Percentiles rank a stretch among this genome's conserved stretches.
Evolutionary conservation across 2,113 vertebrate genomes (phyloP).

Genomic region (Stictonetta naevosa): DNA sequence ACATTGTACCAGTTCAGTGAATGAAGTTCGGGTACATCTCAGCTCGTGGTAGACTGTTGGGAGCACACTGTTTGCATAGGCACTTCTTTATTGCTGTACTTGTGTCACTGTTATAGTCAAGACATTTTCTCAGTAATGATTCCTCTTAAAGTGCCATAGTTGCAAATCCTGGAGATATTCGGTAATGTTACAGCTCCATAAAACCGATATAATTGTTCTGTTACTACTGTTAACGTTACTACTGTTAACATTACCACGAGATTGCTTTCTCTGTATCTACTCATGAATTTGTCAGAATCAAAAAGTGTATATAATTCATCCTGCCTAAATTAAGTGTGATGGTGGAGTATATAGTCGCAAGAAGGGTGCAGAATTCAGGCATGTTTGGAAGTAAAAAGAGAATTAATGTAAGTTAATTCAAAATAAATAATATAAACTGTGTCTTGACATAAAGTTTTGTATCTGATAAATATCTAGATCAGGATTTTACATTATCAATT

Average conservation of each 20-base stretch:
- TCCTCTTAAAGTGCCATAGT: slow-evolving; percentile 6
- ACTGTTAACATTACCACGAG: background rate
- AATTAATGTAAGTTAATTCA: background rate
- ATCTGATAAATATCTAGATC: background rate
- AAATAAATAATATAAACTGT: background rate
- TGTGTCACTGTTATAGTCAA: background rate
- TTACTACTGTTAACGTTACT: background rate
- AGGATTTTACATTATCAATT: background rate
- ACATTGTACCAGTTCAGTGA: too few species aligned
- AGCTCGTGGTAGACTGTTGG: background rate
- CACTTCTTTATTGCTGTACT: background rate
- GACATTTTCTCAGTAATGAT: background rate
- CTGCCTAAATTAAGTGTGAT: background rate
- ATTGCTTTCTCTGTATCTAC: background rate
- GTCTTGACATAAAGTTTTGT: background rate
- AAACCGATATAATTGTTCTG: slow-evolving; percentile 10
- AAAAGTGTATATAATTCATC: background rate
- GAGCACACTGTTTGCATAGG: background rate
- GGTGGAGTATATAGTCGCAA: background rate
- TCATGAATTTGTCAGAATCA: background rate
- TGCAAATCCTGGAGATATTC: background rate
- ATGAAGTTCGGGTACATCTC: background rate
- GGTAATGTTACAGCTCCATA: background rate
- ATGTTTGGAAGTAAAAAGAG: background rate
- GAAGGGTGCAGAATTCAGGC: background rate